Evolutionary conservation across 2,888 invertebrate genomes (phyloP), one percentile per base, ranked within the genome.

Genomic region (Linnaemya tessellans): DNA sequence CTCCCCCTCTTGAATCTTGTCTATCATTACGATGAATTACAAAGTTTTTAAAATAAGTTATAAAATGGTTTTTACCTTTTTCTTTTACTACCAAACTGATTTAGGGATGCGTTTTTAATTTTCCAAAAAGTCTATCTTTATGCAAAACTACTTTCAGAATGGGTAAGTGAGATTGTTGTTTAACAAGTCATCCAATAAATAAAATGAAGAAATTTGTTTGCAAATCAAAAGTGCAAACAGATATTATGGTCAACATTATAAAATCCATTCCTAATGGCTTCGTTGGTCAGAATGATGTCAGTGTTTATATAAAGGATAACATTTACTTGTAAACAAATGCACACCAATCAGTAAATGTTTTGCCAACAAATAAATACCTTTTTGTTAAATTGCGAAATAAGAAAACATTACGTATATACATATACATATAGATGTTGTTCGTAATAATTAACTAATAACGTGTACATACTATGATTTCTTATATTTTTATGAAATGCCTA

Each of bases 181-280:
- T 78, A 84, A 84, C 81, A 78, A 84, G 78, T 85, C 85, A 85
- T 85, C 74, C 85, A 70, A 81, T 79, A 81, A 82, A 85, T 75
- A 79, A 80, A 85, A 85, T 82, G 82, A 75, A 82, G 85, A 82
- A 85, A 85, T 79, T 85, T 82, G 54, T 85, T 85, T 85, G 85
- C 74, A 82, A 85, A 85, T 82, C 85, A 79, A 82, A 85, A 85
- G 51, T 75, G 75, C 62, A 82, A 85, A 85, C 85, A 85, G 74
- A 56, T 11, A 58, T 80, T 8, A 58, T 80, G 84, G 84, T 75
- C 84, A 84, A 80, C 75, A 80, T 74, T 73, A 56, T 46, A 35
- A 67, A 58, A 38, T 35, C 22, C 18, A 25, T 38, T 30, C 20
- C 41, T 13, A 38, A 3, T 38, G 46, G 13, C 70, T 10, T 56